A percentile compares a stretch with the other conserved stretches of the same genome.
Conservation (phyloP, 2,888 invertebrate species). For the Suillia variegata region DNA sequence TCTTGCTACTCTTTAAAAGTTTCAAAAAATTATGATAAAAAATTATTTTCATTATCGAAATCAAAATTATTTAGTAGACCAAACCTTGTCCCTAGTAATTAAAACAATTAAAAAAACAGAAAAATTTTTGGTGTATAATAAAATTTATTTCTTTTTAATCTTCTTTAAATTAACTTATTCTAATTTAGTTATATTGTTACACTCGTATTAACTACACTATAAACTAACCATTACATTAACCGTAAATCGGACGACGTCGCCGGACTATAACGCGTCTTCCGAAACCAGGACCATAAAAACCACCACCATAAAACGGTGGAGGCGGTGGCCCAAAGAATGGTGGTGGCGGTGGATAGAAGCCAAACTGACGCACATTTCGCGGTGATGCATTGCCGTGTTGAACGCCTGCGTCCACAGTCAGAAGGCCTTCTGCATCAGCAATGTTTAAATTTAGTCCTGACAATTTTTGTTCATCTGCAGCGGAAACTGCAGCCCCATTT, state of each 20-base stretch:
- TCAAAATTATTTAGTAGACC: too few species aligned
- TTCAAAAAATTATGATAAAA: too few species aligned
- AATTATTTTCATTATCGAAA: too few species aligned
- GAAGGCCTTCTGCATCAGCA: constrained; percentile 16
- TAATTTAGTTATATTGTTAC: too few species aligned
- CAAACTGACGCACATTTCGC: constrained; percentile 31
- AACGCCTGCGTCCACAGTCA: constrained; percentile 31
- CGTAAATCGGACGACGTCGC: neutral
- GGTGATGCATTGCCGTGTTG: constrained; percentile 11
- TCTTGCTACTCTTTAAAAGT: too few species aligned
- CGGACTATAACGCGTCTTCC: neutral
- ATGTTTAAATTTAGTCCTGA: too few species aligned
- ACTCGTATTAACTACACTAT: too few species aligned
- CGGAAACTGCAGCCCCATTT: constrained; percentile 11
- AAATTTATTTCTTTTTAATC: too few species aligned
- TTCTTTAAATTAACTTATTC: too few species aligned
- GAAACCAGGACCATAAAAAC: neutral
- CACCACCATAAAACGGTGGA: constrained; percentile 10
- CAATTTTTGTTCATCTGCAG: neutral
- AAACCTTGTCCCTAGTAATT: too few species aligned
- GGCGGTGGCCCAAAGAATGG: constrained; percentile 1
- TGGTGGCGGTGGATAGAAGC: constrained; percentile 5
- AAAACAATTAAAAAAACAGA: too few species aligned
- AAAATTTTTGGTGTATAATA: too few species aligned
- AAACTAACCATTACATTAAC: neutral